Conservation (phyloP, 1,140 invertebrate species). For the Meloidogyne hapla region DNA sequence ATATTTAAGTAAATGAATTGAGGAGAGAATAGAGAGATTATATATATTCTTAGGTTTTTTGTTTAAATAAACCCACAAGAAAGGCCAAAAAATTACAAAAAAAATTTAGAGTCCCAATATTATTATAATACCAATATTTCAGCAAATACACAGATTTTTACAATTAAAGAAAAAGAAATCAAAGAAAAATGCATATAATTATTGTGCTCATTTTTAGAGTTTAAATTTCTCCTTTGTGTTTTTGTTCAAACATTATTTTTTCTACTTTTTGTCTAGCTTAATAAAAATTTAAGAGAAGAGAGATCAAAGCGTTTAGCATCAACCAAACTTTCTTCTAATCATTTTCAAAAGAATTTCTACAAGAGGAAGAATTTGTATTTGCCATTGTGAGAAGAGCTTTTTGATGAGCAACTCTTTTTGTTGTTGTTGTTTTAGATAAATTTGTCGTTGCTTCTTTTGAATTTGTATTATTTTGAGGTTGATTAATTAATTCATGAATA, state of each 20-base stretch:
- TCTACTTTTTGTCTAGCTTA: too few species aligned
- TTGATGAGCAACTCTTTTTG: slow-evolving; percentile 18
- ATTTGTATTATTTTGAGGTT: not conserved
- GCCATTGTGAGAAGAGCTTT: slow-evolving; percentile 6
- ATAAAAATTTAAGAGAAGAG: not conserved
- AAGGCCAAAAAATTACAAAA: not conserved
- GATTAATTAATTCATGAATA: slow-evolving; percentile 24
- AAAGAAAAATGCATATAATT: too few species aligned
- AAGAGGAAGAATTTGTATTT: not conserved
- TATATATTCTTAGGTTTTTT: not conserved
- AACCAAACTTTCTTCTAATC: not conserved
- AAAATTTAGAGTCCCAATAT: too few species aligned
- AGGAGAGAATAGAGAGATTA: not conserved
- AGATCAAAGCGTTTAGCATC: not conserved
- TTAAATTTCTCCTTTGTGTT: not conserved
- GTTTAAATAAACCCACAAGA: not conserved
- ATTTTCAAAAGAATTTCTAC: not conserved
- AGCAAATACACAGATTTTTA: too few species aligned
- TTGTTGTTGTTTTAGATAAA: not conserved
- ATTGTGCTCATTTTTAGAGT: too few species aligned
- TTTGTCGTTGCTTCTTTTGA: not conserved
- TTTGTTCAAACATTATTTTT: not conserved
- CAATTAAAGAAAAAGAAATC: too few species aligned
- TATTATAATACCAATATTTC: too few species aligned
- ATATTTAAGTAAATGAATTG: not conserved